Base-by-base conservation (phyloP, 2,113 vertebrate species). In the Ahaetulla prasina region DNA sequence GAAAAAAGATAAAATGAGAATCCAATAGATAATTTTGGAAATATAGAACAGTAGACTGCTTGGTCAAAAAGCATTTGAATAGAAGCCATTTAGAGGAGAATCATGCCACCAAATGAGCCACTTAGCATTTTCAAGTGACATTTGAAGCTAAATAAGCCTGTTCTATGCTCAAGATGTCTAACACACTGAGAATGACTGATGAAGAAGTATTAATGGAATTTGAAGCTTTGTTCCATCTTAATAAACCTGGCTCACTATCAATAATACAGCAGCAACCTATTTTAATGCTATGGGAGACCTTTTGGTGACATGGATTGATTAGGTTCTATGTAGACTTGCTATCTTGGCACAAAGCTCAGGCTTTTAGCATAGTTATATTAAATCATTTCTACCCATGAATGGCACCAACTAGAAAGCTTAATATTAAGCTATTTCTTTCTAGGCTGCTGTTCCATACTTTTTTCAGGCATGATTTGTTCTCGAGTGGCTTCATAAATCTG, bases 181-280 rank as follows among this genome's bases (percentile, higher is more conserved):
- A 63, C 53, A 63, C 68, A 85, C 55, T 91, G 30, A 52, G 53
- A 89, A 43, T 89, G 68, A 85, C 63, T 91, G 23, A 85, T 63
- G 57, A 89, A 57, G 92, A 91, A 50, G 43, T 91, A 89, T 89
- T 84, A 80, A 90, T 89, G 87, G 86, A 91, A 93, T 60, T 49
- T 35, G 45, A 25, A 30, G 53, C 45, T 90, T 87, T 93, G 55
- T 47, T 90, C 25, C 63, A 85, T 93, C 43, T 57, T 93, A 89
- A 91, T 89, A 91, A 88, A 85, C 60, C 84, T 88, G 84, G 74
- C n/a, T 85, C 9, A 74, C 92, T 86, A 39, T 90, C 55, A 49
- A 53, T 63, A 92, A 43, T 35, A 63, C 52, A 52, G 3, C 25
- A 55, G 54, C 35, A 53, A 47, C 80, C 25, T 49, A 3, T 52